Evolutionary conservation across 2,888 invertebrate species (phyloP), one percentile per base, ranked within the genome.

Genomic region (Operophtera brumata): DNA sequence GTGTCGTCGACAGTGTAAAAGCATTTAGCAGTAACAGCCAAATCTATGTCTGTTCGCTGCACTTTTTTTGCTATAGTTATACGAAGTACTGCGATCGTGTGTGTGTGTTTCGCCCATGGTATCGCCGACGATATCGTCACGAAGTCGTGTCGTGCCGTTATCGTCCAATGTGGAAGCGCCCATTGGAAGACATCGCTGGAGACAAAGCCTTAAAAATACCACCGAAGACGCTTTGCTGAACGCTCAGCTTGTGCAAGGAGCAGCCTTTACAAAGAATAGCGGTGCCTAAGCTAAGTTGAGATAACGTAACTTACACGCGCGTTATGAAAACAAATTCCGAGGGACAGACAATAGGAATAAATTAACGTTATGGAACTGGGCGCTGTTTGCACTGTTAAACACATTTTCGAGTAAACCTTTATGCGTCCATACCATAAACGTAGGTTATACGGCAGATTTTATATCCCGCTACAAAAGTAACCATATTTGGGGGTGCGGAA

Each of bases 341-440:
- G 64, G 69, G 57, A 72, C 70, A 73, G 57, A 72, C 70, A 73
- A 77, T 72, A 54, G 60, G 66, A 60, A 70, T 67, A 68, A 65
- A 71, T 70, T 69, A 71, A 64, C 59, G 44, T 58, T 58, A 64
- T 61, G 65, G 65, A 66, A 61, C 58, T 60, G 59, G 61, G 56
- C 54, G 53, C 48, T 64, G 67, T 68, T 66, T 68, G 61, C 60
- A 57, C 50, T 57, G 62, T 51, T 51, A 44, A 64, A 55, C 59
- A 49, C 56, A 64, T 61, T 58, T 45, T 39, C 46, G 10, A 34
- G 39, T n/a, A 9, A 46, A 20, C 20, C 20, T 20, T 20, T 20
- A 20, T 20, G 20, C n/a, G 48, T 45, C 39, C 49, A 55, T 51
- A 47, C 40, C 30, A 48, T 48, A 46, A 52, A 41, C 13, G 40